Base-by-base conservation (phyloP, 2,888 invertebrate species). In the Nephrocerus scutellatus region DNA sequence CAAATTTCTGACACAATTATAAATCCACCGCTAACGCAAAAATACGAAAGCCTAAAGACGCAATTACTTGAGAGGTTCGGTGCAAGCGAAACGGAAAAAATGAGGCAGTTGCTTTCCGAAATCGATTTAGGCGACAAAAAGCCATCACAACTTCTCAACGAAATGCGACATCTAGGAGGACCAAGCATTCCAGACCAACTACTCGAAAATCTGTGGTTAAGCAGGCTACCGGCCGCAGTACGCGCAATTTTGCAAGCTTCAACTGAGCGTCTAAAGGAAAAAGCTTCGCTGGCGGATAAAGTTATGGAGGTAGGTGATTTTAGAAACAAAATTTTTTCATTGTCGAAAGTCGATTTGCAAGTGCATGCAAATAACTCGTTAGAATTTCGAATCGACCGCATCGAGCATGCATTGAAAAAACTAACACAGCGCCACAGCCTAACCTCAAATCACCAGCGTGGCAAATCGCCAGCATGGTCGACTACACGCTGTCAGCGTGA, bases 1-100 rank as follows among this genome's bases (percentile, higher is more conserved):
- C 48, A 52, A 28, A 46, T 56, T 4, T 45, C 46, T 28, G 56
- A 56, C 20, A 35, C 53, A 1, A 47, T 57, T 26, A 35, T 44
- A 7, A 41, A 43, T 16, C 47, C 52, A 19, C 44, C 47, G 13
- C 14, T 5, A 9, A 38, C 31, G 3, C 31, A 49, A n/a, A 38
- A 40, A 15, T 53, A 50, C 32, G 18, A 29, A 29, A 36, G 42
- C 10, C 30, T 53, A 7, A 56, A 54, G 37, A 16, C 38, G 14
- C 39, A 47, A 8, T 25, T 56, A 20, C 44, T 54, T 4, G 31
- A 38, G 4, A 41, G 40, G 36, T 54, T 48, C 25, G 40, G 48
- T n/a, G 53, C 51, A 18, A 52, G 51, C 1, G 49, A 54, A 22
- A 44, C 44, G 24, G 47, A 38, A 5, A 44, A 44, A 30, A 23